Conservation (phyloP, 2,113 vertebrate species). For the Oryctolagus cuniculus region DNA sequence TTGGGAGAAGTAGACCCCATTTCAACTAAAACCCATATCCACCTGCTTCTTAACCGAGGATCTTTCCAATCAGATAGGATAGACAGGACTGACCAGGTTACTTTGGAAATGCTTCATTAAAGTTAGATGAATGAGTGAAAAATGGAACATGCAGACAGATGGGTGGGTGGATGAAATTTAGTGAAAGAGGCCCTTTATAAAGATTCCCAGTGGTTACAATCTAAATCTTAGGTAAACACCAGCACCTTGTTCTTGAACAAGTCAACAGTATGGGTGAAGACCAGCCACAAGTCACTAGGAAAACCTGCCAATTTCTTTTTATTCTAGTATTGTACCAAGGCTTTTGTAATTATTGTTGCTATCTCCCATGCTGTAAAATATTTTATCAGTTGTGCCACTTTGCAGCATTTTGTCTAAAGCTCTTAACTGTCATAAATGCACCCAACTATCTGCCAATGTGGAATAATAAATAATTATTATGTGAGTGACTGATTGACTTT, state of each 20-base stretch:
- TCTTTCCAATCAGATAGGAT: neutral
- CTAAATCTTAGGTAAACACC: constrained; percentile 25
- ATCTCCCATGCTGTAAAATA: constrained; percentile 74
- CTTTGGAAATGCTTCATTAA: neutral
- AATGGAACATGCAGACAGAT: neutral
- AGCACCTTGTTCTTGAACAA: neutral
- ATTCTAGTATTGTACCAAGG: constrained; percentile 68
- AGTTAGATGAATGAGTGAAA: neutral
- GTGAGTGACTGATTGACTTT: constrained; percentile 89
- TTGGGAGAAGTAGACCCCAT: neutral
- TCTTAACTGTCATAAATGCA: constrained; percentile 87
- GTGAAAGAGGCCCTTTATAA: neutral
- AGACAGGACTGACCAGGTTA: neutral
- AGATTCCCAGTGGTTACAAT: constrained; percentile 71
- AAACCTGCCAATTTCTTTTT: constrained; percentile 64
- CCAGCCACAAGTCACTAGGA: neutral
- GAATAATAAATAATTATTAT: constrained; percentile 91
- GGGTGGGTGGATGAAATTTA: neutral
- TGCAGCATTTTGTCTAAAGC: constrained; percentile 78
- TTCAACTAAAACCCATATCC: neutral
- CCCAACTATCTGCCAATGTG: constrained; percentile 84
- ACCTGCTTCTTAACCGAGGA: neutral
- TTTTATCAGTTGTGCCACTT: constrained; percentile 81
- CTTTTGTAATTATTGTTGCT: constrained; percentile 80
- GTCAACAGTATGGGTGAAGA: constrained; percentile 24